Percentiles rank a stretch among this genome's conserved stretches.
Conservation (phyloP, 2,113 vertebrate genomes). For the Neopipo cinnamomea region DNA sequence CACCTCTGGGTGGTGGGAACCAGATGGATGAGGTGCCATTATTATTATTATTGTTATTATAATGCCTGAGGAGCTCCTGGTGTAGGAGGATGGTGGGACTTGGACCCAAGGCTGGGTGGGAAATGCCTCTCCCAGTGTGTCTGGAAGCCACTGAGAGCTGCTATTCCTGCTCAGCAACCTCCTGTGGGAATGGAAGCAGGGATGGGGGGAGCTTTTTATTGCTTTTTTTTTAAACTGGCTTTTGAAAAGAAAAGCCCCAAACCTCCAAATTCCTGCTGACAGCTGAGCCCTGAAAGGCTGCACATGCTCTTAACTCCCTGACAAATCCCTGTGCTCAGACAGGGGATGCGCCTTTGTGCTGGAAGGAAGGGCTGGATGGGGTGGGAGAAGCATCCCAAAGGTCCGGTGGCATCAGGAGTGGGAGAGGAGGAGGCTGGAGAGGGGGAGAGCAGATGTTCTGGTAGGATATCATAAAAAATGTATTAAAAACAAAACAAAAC, state of each 20-base stretch:
- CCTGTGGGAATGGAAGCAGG: no score
- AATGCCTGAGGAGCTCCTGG: no score
- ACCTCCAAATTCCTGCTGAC: neutral
- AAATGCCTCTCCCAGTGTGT: no score
- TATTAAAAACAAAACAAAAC: no score
- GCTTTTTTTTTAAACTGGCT: neutral
- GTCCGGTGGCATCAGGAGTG: rapidly evolving
- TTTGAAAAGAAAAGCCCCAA: neutral
- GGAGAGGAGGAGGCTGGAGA: neutral
- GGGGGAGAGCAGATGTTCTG: neutral
- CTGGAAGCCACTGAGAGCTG: neutral
- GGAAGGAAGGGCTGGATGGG: neutral
- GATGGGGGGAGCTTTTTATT: neutral
- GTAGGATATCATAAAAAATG: neutral
- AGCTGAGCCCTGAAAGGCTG: no score
- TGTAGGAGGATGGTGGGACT: no score
- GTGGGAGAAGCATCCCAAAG: neutral
- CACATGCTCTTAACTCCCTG: no score
- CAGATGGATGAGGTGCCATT: no score
- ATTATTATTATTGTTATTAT: no score
- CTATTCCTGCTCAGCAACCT: neutral
- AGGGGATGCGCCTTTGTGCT: neutral
- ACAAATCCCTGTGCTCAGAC: no score
- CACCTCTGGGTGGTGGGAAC: no score
- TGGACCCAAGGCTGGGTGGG: no score